phyloP scores from a whole-genome alignment of 2,888 invertebrate genomes.

The Platycheirus rosarum region DNA sequence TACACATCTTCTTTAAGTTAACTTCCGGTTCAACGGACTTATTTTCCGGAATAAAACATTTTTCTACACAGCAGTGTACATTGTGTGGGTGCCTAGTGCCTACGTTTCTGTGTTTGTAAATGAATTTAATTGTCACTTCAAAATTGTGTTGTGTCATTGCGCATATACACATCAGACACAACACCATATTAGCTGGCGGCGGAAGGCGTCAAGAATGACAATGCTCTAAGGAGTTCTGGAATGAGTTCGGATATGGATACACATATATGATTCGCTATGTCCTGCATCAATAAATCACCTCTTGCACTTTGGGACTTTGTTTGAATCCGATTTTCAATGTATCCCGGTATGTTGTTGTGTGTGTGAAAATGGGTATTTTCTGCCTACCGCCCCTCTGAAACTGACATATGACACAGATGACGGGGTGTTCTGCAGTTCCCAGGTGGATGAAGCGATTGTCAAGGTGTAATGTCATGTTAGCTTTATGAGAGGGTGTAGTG shows the following conservation, averaged over 20 bases:
- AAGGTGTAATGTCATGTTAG: slow-evolving; percentile 73
- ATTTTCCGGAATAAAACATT: too few relatives aligned
- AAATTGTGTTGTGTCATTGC: slow-evolving; percentile 55
- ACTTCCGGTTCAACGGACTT: too few relatives aligned
- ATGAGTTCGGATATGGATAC: neutral
- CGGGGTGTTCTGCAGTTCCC: slow-evolving; percentile 43
- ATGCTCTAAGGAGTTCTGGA: too few relatives aligned
- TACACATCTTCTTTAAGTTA: too few relatives aligned
- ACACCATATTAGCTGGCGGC: slow-evolving; percentile 1
- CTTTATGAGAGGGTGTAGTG: slow-evolving; percentile 62
- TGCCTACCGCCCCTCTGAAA: neutral
- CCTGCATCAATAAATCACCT: slow-evolving; percentile 78
- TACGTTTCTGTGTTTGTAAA: too few relatives aligned
- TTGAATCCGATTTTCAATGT: slow-evolving; percentile 63
- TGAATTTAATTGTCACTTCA: slow-evolving; percentile 45
- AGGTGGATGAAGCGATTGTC: slow-evolving; percentile 48
- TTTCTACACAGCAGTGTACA: too few relatives aligned
- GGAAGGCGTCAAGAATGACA: neutral
- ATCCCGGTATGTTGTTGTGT: slow-evolving; percentile 3
- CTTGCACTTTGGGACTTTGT: slow-evolving; percentile 78
- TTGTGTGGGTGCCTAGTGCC: too few relatives aligned
- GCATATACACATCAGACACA: slow-evolving; percentile 39
- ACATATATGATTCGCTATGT: slow-evolving; percentile 28
- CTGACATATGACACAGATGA: slow-evolving; percentile 10
- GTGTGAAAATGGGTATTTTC: slow-evolving; percentile 17